These are phyloP conservation scores for Motacilla alba DNA, from an alignment of 2,113 vertebrate genomes.

Conservation along the genomic window DNA sequence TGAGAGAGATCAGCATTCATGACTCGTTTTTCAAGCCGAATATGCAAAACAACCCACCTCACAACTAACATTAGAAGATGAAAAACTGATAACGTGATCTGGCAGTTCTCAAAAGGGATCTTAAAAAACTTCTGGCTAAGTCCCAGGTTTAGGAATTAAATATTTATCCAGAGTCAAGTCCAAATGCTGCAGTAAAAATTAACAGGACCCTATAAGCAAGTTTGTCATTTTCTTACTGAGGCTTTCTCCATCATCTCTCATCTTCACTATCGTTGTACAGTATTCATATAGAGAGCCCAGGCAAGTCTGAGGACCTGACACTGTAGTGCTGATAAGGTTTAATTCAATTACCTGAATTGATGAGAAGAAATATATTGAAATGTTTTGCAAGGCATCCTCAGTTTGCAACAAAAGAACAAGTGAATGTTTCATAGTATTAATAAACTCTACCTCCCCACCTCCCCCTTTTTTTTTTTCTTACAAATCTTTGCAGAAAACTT, in stretches of 20 bases:
- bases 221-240: not conserved
- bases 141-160: slow-evolving; percentile 21
- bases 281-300: not conserved
- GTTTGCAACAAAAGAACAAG: not conserved
- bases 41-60: slow-evolving; percentile 43
- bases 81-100: slow-evolving; percentile 51
- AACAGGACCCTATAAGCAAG: not conserved
- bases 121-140: slow-evolving; percentile 26
- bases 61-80: slow-evolving; percentile 37
- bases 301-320: not conserved
- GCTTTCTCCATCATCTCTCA: not conserved
- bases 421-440: not conserved
- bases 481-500: not conserved
- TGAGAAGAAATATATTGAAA: not conserved
- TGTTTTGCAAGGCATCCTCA: not conserved
- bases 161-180: slow-evolving; percentile 26
- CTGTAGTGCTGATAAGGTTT: not conserved
- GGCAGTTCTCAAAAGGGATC: slow-evolving; percentile 42
- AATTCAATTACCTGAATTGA: not conserved
- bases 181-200: slow-evolving; percentile 5
- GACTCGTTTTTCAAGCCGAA: slow-evolving; percentile 7
- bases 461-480: not conserved
- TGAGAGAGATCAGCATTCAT: slow-evolving; percentile 6
- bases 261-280: not conserved
- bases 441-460: not conserved